These are phyloP conservation scores for Napeogenes sylphis DNA, from an alignment of 2,888 invertebrate genomes.

Conservation along the genomic window DNA sequence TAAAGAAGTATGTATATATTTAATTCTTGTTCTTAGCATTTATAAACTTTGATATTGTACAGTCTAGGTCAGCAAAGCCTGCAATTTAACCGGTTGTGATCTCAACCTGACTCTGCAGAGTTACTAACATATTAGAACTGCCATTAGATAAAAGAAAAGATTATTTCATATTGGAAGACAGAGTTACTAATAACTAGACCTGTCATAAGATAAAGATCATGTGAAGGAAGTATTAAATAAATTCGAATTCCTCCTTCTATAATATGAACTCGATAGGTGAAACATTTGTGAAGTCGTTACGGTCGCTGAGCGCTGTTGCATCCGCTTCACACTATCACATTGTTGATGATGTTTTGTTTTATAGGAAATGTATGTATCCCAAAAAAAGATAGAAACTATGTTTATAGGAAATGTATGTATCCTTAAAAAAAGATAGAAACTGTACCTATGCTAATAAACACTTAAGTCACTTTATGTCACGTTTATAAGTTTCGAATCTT, in stretches of 20 bases:
- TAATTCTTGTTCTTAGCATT: slow-evolving; percentile 2
- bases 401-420: too few species aligned
- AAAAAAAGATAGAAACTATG: background rate
- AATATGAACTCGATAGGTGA: background rate
- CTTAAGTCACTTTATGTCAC: too few species aligned
- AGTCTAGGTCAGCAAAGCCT: slow-evolving; percentile 3
- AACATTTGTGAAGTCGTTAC: slow-evolving; percentile 13
- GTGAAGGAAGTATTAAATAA: background rate
- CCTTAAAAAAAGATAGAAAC: background rate
- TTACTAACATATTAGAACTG: background rate
- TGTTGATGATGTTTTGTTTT: slow-evolving; percentile 5
- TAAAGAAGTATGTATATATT: background rate
- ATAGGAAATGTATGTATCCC: background rate
- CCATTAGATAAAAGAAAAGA: background rate
- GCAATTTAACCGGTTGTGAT: slow-evolving; percentile 6
- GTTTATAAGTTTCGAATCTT: too few species aligned
- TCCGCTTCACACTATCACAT: slow-evolving; percentile 12
- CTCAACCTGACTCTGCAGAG: background rate
- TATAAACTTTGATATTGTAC: background rate
- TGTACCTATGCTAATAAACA: too few species aligned
- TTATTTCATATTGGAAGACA: background rate
- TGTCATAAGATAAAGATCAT: background rate
- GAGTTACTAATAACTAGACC: background rate
- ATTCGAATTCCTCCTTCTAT: background rate
- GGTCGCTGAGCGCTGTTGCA: slow-evolving; percentile 17